Conservation (phyloP, 1,140 invertebrate species). For the Leptopilina clavipes region DNA sequence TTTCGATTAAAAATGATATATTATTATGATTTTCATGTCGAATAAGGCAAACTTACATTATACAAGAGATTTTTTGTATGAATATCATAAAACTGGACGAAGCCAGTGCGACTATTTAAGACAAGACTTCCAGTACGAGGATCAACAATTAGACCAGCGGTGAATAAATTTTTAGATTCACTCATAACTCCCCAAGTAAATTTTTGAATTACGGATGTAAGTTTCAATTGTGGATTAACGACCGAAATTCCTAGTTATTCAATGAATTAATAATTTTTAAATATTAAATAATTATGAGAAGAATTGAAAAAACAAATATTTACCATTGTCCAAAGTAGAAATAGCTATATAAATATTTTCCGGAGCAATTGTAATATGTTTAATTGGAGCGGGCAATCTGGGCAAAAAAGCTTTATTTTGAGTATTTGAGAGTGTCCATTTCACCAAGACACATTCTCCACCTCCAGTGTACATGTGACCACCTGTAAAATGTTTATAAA, state of each 20-base stretch:
- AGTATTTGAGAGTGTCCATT: constrained; percentile 80
- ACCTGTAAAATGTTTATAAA: constrained; percentile 69
- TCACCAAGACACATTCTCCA: constrained; percentile 86
- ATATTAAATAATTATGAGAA: constrained; percentile 11
- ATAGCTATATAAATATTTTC: constrained; percentile 81
- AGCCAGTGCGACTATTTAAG: constrained; percentile 85
- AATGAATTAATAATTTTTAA: constrained; percentile 37
- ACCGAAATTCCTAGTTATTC: constrained; percentile 78
- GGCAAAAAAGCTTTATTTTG: constrained; percentile 82
- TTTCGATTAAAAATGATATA: too few species aligned
- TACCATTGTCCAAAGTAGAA: constrained; percentile 85
- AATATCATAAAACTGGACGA: constrained; percentile 87
- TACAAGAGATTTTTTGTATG: constrained; percentile 81
- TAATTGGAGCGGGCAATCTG: constrained; percentile 82
- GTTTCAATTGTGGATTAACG: constrained; percentile 77
- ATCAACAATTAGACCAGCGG: constrained; percentile 81
- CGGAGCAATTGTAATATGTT: constrained; percentile 79
- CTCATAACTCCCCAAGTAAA: constrained; percentile 78
- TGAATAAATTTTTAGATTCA: constrained; percentile 74
- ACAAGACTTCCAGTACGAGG: constrained; percentile 81
- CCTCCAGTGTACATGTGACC: constrained; percentile 85
- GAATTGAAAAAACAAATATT: constrained; percentile 35
- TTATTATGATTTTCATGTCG: too few species aligned
- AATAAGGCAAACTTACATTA: constrained; percentile 78
- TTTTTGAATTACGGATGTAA: constrained; percentile 80